Percentiles rank a stretch among this genome's conserved stretches.
phyloP scores from a whole-genome alignment of 2,797 vertebrate species.

The Melanotaenia parkinsoni region DNA sequence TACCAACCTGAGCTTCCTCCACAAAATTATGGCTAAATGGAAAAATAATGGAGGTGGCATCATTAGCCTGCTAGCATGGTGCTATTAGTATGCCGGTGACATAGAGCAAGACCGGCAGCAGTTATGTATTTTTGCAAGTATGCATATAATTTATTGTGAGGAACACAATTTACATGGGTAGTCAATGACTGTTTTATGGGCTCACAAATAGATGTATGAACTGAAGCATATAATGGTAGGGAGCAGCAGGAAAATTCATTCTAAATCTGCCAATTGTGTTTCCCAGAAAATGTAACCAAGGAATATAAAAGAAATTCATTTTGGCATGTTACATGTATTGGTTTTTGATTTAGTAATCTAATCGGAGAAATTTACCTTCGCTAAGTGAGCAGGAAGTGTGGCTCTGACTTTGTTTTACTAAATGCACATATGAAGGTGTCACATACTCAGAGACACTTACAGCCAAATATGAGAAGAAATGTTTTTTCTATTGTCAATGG shows the following conservation, averaged over 20 bases:
- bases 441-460: background rate
- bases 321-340: conserved; percentile 95
- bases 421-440: background rate
- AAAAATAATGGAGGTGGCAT: conserved; percentile 79
- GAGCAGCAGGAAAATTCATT: conserved; percentile 98
- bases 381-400: conserved; percentile 76
- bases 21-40: conserved; percentile 78
- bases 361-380: conserved; percentile 89
- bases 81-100: conserved; percentile 95
- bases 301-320: conserved; percentile 99
- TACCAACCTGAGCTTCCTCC: conserved; percentile 71
- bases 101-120: conserved; percentile 90
- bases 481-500: background rate
- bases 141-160: conserved; percentile 99
- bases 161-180: conserved; percentile 99
- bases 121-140: conserved; percentile 99
- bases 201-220: conserved; percentile 99
- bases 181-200: conserved; percentile 99
- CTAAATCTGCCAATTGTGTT: conserved; percentile 98
- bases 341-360: conserved; percentile 99
- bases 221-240: conserved; percentile 98
- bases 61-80: conserved; percentile 73
- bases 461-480: background rate
- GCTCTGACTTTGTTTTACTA: conserved; percentile 19
- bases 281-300: conserved; percentile 96